A percentile compares a stretch with the other conserved stretches of the same genome.
Evolutionary conservation across 2,888 invertebrate genomes (phyloP).

Genomic region (Apocheima hispidaria): DNA sequence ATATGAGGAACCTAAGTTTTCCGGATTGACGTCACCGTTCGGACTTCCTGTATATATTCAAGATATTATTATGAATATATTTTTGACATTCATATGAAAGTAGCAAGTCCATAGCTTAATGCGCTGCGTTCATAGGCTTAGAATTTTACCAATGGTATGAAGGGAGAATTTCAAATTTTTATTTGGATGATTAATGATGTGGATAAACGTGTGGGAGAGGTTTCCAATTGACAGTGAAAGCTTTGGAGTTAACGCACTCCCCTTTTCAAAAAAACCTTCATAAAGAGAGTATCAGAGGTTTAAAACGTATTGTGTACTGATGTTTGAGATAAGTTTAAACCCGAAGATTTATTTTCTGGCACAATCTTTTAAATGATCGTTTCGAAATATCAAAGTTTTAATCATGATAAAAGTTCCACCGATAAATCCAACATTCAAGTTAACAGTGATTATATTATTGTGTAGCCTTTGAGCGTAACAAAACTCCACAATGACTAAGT

Average conservation of each 20-base stretch:
- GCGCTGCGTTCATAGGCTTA: constrained; percentile 3
- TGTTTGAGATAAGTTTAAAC: constrained; percentile 58
- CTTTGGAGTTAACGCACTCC: constrained; percentile 66
- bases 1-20: too few species aligned
- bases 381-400: too few species aligned
- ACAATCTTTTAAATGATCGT: constrained; percentile 64
- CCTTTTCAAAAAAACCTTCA: constrained; percentile 67
- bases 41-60: too few species aligned
- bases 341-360: constrained; percentile 49
- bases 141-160: constrained; percentile 46
- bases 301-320: constrained; percentile 57
- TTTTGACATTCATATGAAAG: too few species aligned
- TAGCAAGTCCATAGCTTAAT: background rate
- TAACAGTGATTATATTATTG: too few species aligned
- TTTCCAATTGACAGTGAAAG: constrained; percentile 75
- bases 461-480: too few species aligned
- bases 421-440: too few species aligned
- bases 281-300: constrained; percentile 60
- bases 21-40: too few species aligned
- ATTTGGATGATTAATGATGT: constrained; percentile 80
- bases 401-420: too few species aligned
- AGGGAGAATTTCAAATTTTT: constrained; percentile 56
- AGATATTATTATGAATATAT: too few species aligned
- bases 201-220: constrained; percentile 71
- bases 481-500: too few species aligned